These are phyloP conservation scores for Trypoxylon attenuatum DNA, from an alignment of 2,888 invertebrate species.

Conservation along the genomic window DNA sequence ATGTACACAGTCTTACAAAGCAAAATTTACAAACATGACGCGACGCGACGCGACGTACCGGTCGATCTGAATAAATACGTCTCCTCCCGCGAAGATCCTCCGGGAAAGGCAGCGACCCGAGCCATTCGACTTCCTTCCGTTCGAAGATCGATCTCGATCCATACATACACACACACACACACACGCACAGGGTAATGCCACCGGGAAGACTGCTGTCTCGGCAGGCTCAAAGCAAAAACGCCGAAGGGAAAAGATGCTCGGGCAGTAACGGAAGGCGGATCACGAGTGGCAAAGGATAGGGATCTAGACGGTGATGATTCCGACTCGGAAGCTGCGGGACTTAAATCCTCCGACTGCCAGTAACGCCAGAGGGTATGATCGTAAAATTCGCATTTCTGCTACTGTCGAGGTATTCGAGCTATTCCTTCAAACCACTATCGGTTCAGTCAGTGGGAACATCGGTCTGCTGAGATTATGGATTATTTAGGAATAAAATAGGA, in stretches of 20 bases:
- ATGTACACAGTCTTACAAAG: constrained; percentile 76
- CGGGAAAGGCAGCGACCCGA: constrained; percentile 17
- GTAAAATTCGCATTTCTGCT: no score
- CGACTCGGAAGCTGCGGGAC: no score
- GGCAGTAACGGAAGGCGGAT: background rate
- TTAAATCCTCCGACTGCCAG: no score
- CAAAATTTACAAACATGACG: constrained; percentile 75
- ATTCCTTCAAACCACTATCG: no score
- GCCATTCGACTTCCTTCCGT: constrained; percentile 2
- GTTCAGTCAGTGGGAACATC: no score
- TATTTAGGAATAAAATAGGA: no score
- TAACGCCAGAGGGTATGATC: no score
- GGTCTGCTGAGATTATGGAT: no score
- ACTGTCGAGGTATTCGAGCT: no score
- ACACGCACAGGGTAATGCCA: background rate
- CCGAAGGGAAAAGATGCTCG: background rate
- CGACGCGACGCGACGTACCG: no score
- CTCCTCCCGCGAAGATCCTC: constrained; percentile 30
- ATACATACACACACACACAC: background rate
- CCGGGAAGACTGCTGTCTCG: constrained; percentile 29
- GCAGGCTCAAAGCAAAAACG: background rate
- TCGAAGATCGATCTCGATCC: constrained; percentile 16
- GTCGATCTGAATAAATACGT: constrained; percentile 67
- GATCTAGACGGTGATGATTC: no score
- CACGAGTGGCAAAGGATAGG: background rate